Evolutionary conservation across 2,888 invertebrate species (phyloP).

Genomic region (Exocentrus adspersus): DNA sequence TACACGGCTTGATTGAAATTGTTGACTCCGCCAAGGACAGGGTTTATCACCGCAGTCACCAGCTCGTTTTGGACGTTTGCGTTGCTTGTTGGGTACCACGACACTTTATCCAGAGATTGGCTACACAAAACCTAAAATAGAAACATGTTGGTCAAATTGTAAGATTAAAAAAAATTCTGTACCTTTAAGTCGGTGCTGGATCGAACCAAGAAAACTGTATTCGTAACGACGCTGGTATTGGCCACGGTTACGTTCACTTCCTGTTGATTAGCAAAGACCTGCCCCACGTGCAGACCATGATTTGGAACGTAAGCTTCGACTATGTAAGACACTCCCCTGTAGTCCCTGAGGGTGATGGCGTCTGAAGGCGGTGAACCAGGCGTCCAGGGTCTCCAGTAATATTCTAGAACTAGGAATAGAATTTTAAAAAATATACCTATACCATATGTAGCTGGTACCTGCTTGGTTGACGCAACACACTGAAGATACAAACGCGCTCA

Average conservation of each 20-base stretch:
- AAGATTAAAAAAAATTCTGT: not conserved
- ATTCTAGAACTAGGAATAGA: no score
- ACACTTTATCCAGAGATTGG: conserved; percentile 1
- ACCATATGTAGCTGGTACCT: not conserved
- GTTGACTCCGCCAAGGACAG: conserved; percentile 13
- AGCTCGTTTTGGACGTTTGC: not conserved
- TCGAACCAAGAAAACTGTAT: not conserved
- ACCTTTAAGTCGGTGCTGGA: conserved; percentile 2
- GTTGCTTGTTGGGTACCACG: conserved; percentile 13
- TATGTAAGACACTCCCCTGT: conserved; percentile 13
- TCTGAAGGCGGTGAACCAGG: conserved; percentile 18
- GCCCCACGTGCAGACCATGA: conserved; percentile 7
- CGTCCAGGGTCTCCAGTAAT: conserved; percentile 18
- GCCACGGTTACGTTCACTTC: conserved; percentile 12
- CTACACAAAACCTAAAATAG: conserved; percentile 9
- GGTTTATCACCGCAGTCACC: conserved; percentile 5
- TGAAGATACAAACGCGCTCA: no score
- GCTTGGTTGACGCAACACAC: no score
- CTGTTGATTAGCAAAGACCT: conserved; percentile 10
- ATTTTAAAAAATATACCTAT: no score
- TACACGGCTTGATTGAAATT: not conserved
- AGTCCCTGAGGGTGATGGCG: conserved; percentile 1
- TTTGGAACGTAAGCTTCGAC: conserved; percentile 15
- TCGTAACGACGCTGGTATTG: no score
- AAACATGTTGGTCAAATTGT: not conserved